Evolutionary conservation across 2,113 vertebrate genomes (phyloP).

Genomic region (Polyodon spathula): DNA sequence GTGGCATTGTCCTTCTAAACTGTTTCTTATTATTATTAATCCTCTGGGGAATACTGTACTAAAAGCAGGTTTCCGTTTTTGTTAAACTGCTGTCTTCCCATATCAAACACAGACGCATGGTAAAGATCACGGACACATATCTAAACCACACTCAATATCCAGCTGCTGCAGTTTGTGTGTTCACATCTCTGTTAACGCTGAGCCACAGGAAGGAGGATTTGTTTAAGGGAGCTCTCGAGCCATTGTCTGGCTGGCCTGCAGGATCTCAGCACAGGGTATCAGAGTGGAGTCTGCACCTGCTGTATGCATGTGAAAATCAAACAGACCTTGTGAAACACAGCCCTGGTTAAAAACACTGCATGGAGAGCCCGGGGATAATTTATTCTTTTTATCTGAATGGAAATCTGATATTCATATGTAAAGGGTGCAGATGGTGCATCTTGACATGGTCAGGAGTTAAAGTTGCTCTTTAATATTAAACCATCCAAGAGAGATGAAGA

Average conservation of each 20-base stretch:
- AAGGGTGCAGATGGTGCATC: slow-evolving; percentile 16
- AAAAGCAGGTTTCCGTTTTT: background rate
- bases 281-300: slow-evolving; percentile 28
- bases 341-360: slow-evolving; percentile 14
- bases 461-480: too few species aligned
- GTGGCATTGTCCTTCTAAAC: too few species aligned
- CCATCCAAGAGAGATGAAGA: too few species aligned
- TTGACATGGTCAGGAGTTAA: slow-evolving; percentile 30
- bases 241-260: background rate
- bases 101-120: too few species aligned
- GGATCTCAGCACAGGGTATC: background rate
- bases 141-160: too few species aligned
- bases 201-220: background rate
- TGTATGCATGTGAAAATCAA: slow-evolving; percentile 13
- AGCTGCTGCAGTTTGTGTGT: too few species aligned
- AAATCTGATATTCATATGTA: slow-evolving; percentile 56
- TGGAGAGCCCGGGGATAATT: slow-evolving; percentile 26
- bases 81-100: background rate
- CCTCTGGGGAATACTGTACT: too few species aligned
- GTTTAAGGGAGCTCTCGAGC: background rate
- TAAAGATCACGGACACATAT: too few species aligned
- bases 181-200: too few species aligned
- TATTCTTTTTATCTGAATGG: slow-evolving; percentile 31
- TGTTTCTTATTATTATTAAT: too few species aligned
- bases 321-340: slow-evolving; percentile 16